A percentile compares a stretch with the other conserved stretches of the same genome.
These are phyloP conservation scores for Zaprionus bogoriensis DNA, from an alignment of 2,888 invertebrate species.

Conservation along the genomic window DNA sequence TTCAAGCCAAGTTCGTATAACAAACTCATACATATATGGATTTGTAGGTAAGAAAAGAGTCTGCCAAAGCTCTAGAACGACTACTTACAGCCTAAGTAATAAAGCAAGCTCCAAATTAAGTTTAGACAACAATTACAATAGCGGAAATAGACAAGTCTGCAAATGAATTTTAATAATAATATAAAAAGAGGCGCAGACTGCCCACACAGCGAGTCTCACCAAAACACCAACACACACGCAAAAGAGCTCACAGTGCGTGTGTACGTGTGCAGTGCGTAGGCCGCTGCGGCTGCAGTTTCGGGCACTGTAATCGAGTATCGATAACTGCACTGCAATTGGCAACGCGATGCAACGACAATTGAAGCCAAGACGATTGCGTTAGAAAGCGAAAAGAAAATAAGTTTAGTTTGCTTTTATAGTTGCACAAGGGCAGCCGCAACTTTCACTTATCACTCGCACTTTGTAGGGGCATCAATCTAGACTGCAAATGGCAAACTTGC, in stretches of 20 bases:
- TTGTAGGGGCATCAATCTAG: slow-evolving; percentile 31
- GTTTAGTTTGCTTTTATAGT: no score
- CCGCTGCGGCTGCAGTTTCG: slow-evolving; percentile 33
- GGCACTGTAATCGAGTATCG: slow-evolving; percentile 33
- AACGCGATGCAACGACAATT: slow-evolving; percentile 12
- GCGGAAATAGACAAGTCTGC: slow-evolving; percentile 55
- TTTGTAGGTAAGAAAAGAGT: no score
- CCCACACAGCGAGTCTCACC: slow-evolving; percentile 30
- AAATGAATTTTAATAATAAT: slow-evolving; percentile 43
- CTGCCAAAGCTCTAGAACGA: no score
- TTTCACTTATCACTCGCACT: slow-evolving; percentile 53
- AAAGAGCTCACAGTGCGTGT: slow-evolving; percentile 26
- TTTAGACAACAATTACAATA: slow-evolving; percentile 26
- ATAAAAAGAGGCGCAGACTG: slow-evolving; percentile 42
- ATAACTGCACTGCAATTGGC: slow-evolving; percentile 31
- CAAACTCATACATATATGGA: no score
- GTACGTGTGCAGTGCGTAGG: slow-evolving; percentile 14
- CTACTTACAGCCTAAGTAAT: no score
- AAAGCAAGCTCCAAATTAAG: no score
- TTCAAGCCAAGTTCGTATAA: no score
- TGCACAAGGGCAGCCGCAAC: slow-evolving; percentile 35
- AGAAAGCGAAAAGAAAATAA: slow-evolving; percentile 25
- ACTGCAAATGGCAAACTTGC: slow-evolving; percentile 59
- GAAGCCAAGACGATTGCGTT: no score
- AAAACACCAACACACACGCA: slow-evolving; percentile 7